Evolutionary conservation across 2,797 vertebrate genomes (phyloP).

Genomic region (Enteromius unitaeniatus): DNA sequence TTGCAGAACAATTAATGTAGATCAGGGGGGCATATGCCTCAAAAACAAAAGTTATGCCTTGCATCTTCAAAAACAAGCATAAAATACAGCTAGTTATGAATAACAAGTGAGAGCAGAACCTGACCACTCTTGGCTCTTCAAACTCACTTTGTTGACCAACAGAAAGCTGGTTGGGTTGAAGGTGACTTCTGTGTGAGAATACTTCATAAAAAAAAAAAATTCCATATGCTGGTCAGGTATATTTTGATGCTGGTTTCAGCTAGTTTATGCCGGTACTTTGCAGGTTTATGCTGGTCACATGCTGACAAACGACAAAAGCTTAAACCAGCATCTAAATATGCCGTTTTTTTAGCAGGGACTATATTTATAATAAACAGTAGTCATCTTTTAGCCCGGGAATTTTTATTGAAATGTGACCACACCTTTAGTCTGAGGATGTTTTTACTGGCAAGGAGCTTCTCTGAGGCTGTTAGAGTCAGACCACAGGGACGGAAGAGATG

Average conservation of each 20-base stretch:
- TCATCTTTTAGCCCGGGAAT: background rate
- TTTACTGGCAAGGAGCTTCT: background rate
- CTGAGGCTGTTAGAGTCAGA: constrained; percentile 42
- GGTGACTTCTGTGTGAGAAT: background rate
- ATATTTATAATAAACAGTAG: background rate
- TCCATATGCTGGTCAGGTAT: too few species aligned
- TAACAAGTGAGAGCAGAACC: background rate
- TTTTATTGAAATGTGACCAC: background rate
- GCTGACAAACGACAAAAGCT: too few species aligned
- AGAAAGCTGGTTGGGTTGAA: background rate
- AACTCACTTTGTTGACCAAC: background rate
- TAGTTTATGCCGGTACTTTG: too few species aligned
- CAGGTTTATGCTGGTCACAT: too few species aligned
- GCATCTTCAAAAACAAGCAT: background rate
- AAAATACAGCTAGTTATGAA: constrained; percentile 9
- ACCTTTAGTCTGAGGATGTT: background rate
- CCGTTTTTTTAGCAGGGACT: too few species aligned
- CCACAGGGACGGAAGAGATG: constrained; percentile 34
- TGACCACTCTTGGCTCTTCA: background rate
- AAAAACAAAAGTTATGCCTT: too few species aligned
- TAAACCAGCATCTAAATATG: too few species aligned
- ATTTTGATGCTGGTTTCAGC: too few species aligned
- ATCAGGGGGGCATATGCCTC: too few species aligned
- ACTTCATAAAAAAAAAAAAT: background rate
- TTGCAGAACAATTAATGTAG: too few species aligned